Percentiles rank a stretch among this genome's conserved stretches.
These are phyloP conservation scores for Camptogramma bilineatum DNA, from an alignment of 2,888 invertebrate genomes.

Conservation along the genomic window DNA sequence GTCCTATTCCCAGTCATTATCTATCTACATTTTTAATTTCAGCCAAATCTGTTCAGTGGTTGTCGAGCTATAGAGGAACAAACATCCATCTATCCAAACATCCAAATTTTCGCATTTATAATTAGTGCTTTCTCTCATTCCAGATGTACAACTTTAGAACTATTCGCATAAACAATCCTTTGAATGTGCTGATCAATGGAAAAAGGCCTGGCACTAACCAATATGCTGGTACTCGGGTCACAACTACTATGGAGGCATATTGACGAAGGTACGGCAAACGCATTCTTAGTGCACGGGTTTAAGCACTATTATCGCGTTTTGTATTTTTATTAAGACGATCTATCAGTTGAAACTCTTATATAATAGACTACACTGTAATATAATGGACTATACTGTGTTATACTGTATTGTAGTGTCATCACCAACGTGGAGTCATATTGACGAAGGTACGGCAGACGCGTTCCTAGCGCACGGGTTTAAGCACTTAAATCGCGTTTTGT, in stretches of 20 bases:
- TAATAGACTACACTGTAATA: no score
- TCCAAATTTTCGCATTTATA: no score
- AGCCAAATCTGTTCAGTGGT: no score
- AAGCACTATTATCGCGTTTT: neutral
- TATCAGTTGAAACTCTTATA: no score
- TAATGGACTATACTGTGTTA: no score
- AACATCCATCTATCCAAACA: no score
- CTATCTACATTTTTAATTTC: no score
- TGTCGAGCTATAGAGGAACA: no score
- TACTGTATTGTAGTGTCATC: no score
- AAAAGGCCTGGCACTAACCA: conserved; percentile 88
- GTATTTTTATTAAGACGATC: no score
- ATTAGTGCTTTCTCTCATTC: conserved; percentile 57
- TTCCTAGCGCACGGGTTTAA: neutral
- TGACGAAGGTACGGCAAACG: conserved; percentile 48
- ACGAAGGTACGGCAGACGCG: conserved; percentile 35
- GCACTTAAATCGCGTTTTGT: no score
- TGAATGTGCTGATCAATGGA: conserved; percentile 91
- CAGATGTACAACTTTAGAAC: conserved; percentile 90
- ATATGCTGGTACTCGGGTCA: conserved; percentile 87
- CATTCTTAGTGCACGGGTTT: neutral
- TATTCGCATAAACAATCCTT: conserved; percentile 92
- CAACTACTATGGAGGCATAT: conserved; percentile 87
- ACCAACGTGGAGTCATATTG: conserved; percentile 50
- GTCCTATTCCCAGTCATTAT: no score